phyloP scores from a whole-genome alignment of 2,113 vertebrate species.

The Carassius auratus region DNA sequence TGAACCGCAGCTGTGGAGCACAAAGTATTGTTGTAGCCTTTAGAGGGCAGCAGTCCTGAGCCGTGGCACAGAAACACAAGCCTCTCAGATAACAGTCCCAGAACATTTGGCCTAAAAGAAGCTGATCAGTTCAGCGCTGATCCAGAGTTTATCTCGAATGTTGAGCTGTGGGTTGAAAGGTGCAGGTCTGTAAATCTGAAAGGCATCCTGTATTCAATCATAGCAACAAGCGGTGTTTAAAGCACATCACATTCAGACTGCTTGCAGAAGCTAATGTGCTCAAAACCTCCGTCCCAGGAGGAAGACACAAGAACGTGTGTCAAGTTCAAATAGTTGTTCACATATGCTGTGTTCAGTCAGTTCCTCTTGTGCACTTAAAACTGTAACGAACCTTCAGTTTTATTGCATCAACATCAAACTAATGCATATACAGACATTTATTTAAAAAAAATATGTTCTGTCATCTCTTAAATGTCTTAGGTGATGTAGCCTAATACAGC shows the following conservation, averaged over 20 bases:
- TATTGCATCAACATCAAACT: slow-evolving; percentile 6
- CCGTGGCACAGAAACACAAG: not conserved
- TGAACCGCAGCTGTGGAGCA: not conserved
- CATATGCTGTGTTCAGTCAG: not conserved
- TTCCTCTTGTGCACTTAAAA: not conserved
- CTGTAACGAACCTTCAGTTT: not conserved
- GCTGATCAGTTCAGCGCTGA: not conserved
- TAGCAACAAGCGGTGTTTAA: slow-evolving; percentile 70
- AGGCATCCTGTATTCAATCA: slow-evolving; percentile 68
- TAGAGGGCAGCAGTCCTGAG: slow-evolving; percentile 18
- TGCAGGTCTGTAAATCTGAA: slow-evolving; percentile 47
- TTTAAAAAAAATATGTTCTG: not conserved
- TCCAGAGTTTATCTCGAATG: not conserved
- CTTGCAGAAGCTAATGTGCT: slow-evolving; percentile 44
- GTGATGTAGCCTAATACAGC: not conserved
- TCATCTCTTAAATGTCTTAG: not conserved
- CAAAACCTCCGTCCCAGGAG: slow-evolving; percentile 32
- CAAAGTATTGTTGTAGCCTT: not conserved
- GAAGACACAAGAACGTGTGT: slow-evolving; percentile 34
- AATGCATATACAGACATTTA: slow-evolving; percentile 5
- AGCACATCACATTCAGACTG: slow-evolving; percentile 56
- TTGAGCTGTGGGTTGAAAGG: not conserved
- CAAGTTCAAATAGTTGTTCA: not conserved
- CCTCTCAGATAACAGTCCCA: not conserved
- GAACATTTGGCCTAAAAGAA: not conserved